Evolutionary conservation across 2,888 invertebrate genomes (phyloP), one percentile per base, ranked within the genome.

Genomic region (Metalampra italica): DNA sequence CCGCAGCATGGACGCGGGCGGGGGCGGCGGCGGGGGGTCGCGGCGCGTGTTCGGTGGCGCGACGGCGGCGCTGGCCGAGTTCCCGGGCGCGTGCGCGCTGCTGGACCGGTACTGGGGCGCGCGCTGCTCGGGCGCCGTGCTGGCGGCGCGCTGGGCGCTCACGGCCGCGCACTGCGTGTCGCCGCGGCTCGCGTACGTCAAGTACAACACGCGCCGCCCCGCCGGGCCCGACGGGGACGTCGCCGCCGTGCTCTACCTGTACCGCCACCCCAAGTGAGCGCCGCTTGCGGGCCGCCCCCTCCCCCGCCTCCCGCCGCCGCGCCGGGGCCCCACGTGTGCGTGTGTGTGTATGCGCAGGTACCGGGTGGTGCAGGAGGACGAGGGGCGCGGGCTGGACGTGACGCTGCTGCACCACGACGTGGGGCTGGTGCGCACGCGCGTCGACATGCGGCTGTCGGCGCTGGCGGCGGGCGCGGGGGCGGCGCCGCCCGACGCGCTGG

Each of bases 101-200:
- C 59, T 81, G 38, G 84, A 84, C 68, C 75, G 78, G 38, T 73
- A 69, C 64, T 69, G 75, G 72, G 14, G 50, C n/a, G 50, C 74
- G 64, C 68, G 76, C 43, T 86, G 87, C 70, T 78, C 83, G 44
- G 78, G 60, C 51, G 53, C 78, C 8, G 74, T 79, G 53, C 53
- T 88, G 54, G 57, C 75, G 43, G 45, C 66, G 53, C 74, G 71
- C 62, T 87, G 86, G 86, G 82, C 59, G 63, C 69, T 88, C 47
- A 86, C 87, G 29, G 86, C 87, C 22, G 87, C 82, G 38, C 86
- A 86, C 70, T 88, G 87, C 66, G 68, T 81, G 11, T 49, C 72
- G 12, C 57, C 79, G 41, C 57, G 54, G 38, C 42, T 83, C 46
- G 71, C 76, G 47, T 81, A 78, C 71, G 72, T 84, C 47, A 69